These are phyloP conservation scores for Ptilodon capucinus DNA, from an alignment of 2,888 invertebrate species.

Conservation along the genomic window DNA sequence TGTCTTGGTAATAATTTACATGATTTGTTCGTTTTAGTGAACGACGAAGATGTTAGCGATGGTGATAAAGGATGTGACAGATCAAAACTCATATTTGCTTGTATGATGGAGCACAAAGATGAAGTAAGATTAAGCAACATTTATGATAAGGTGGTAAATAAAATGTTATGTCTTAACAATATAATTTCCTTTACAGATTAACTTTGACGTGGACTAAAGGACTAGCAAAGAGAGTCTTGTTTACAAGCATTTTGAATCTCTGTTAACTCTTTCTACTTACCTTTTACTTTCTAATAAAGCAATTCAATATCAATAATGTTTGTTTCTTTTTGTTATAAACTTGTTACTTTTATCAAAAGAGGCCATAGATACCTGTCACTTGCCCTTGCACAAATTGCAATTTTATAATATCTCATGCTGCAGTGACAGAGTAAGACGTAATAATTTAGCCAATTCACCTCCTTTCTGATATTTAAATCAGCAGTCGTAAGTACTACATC, in stretches of 20 bases:
- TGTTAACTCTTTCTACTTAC: background rate
- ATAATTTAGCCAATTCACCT: too few species aligned
- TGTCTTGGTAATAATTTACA: too few species aligned
- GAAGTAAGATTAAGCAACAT: slow-evolving; percentile 30
- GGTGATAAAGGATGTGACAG: slow-evolving; percentile 46
- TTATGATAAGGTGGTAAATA: background rate
- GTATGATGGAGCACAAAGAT: slow-evolving; percentile 38
- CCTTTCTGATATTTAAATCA: too few species aligned
- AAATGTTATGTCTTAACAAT: background rate
- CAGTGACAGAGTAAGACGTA: too few species aligned
- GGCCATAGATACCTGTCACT: too few species aligned
- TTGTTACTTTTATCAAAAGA: too few species aligned
- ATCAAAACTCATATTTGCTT: slow-evolving; percentile 38
- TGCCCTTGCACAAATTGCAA: too few species aligned
- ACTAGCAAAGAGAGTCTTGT: background rate
- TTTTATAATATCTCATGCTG: too few species aligned
- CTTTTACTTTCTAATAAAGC: background rate
- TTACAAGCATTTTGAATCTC: background rate
- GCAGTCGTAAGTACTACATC: too few species aligned
- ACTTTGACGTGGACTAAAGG: background rate
- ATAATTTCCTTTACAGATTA: background rate
- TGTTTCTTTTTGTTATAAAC: too few species aligned
- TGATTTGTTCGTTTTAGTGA: slow-evolving; percentile 29
- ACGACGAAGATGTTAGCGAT: slow-evolving; percentile 39
- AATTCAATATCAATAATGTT: background rate